Conservation (phyloP, 2,888 invertebrate species). For the Cryptocephalus moraei region DNA sequence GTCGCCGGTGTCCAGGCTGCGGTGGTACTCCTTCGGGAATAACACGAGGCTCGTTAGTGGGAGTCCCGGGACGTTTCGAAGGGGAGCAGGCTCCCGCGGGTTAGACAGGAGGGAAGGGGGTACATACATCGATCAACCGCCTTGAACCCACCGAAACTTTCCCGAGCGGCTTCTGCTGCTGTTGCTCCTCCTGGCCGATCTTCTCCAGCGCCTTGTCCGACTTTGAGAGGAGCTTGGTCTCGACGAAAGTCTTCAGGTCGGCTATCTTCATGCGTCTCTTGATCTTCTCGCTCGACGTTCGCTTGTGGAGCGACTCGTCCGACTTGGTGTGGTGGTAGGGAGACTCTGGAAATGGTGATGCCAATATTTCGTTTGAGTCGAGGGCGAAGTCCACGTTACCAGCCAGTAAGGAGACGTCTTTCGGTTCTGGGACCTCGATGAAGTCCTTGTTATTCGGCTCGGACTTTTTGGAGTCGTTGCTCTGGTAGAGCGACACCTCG, state of each 20-base stretch:
- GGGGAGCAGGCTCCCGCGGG: neutral
- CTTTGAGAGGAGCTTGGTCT: slow-evolving; percentile 81
- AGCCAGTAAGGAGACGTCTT: slow-evolving; percentile 53
- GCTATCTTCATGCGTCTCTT: slow-evolving; percentile 79
- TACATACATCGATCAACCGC: slow-evolving; percentile 35
- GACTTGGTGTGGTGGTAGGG: slow-evolving; percentile 37
- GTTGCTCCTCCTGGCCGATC: slow-evolving; percentile 71
- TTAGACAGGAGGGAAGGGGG: slow-evolving; percentile 11
- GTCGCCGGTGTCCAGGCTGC: slow-evolving; percentile 73
- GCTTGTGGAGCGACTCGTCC: slow-evolving; percentile 42
- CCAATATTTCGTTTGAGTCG: neutral
- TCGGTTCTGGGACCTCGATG: slow-evolving; percentile 66
- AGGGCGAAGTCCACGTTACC: slow-evolving; percentile 32
- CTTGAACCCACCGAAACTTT: slow-evolving; percentile 56
- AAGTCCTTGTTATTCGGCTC: slow-evolving; percentile 55
- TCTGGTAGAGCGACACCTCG: slow-evolving; percentile 77
- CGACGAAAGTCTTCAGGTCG: slow-evolving; percentile 83
- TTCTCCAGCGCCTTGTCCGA: slow-evolving; percentile 86
- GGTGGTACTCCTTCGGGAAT: slow-evolving; percentile 60
- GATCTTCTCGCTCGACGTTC: slow-evolving; percentile 71
- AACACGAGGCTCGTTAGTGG: neutral
- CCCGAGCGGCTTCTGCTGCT: slow-evolving; percentile 41
- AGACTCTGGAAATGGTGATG: slow-evolving; percentile 32
- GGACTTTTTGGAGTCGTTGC: slow-evolving; percentile 56
- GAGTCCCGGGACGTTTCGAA: too few species aligned